Evolutionary conservation across 2,797 vertebrate species (phyloP).

Genomic region (Urosaurus nigricauda): DNA sequence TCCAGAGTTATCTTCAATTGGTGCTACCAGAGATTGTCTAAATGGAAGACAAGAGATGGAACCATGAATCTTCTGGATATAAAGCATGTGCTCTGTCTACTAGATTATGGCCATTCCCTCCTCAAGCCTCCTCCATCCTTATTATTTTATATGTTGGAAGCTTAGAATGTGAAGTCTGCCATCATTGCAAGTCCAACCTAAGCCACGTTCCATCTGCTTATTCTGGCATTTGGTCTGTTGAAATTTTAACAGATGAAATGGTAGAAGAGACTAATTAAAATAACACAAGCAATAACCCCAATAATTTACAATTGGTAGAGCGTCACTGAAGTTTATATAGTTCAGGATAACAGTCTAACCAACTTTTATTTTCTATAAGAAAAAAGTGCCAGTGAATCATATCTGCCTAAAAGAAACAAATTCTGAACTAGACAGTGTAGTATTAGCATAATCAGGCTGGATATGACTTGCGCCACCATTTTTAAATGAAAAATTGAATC

Average conservation of each 20-base stretch:
- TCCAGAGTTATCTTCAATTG: too few species aligned
- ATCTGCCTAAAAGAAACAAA: neutral
- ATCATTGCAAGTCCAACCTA: too few species aligned
- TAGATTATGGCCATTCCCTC: neutral
- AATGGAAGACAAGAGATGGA: neutral
- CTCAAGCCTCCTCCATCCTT: neutral
- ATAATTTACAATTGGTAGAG: too few species aligned
- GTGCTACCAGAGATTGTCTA: too few species aligned
- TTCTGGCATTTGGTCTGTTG: too few species aligned
- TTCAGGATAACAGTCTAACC: too few species aligned
- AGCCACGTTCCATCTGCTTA: too few species aligned
- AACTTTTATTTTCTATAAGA: neutral
- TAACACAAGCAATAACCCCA: too few species aligned
- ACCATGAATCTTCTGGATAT: too few species aligned
- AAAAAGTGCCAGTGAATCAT: neutral
- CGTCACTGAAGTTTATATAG: too few species aligned
- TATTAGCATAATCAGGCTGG: neutral
- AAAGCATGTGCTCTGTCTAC: neutral
- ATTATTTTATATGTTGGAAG: neutral
- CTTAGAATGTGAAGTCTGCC: neutral
- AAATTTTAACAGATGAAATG: too few species aligned
- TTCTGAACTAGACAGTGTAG: neutral
- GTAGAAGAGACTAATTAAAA: too few species aligned
- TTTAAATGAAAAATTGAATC: neutral
- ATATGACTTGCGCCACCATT: neutral